Evolutionary conservation across 2,888 invertebrate genomes (phyloP), one percentile per base, ranked within the genome.

Genomic region (Copidosoma aretas): DNA sequence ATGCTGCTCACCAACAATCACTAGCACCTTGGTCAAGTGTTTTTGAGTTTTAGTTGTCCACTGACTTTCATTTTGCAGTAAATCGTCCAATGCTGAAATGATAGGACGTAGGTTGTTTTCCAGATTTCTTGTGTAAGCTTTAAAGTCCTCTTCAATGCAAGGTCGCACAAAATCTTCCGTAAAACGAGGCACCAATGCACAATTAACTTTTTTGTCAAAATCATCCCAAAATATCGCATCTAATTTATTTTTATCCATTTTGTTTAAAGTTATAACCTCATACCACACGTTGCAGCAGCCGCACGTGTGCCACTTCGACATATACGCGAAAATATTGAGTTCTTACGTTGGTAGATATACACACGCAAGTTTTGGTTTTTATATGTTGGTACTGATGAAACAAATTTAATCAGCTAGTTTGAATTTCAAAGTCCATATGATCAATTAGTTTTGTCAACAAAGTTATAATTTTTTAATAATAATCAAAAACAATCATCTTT

Each of bases 1-100:
- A 39, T 76, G 73, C 1, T 84, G 81, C 70, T 84, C 84, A 0
- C 84, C 84, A 57, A 82, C 73, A 15, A 84, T 70, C 15, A 78
- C 24, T 15, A 83, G 39, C 19, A 82, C 65, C 43, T 77, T 72
- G 19, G 24, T 67, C 43, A 51, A 24, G 25, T 43, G 73, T 54
- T 59, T 75, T 57, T 54, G 70, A 67, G n/a, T 52, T 67, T 25
- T 67, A 69, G 0, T 51, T 19, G 32, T 65, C 4, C 56, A 60
- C 2, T 60, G 53, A 25, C 73, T 61, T 19, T 60, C 57, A 58
- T 66, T 73, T 58, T 70, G 57, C 17, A 76, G 54, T 22, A 80
- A 68, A 53, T 75, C 70, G 43, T 76, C 73, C 21, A 82, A 64
- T 43, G 78, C 75, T 8, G 68, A 71, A 10, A 62, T 73, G n/a